A percentile compares a stretch with the other conserved stretches of the same genome.
Conservation (phyloP, 1,140 invertebrate genomes). For the Planococcus citri region DNA sequence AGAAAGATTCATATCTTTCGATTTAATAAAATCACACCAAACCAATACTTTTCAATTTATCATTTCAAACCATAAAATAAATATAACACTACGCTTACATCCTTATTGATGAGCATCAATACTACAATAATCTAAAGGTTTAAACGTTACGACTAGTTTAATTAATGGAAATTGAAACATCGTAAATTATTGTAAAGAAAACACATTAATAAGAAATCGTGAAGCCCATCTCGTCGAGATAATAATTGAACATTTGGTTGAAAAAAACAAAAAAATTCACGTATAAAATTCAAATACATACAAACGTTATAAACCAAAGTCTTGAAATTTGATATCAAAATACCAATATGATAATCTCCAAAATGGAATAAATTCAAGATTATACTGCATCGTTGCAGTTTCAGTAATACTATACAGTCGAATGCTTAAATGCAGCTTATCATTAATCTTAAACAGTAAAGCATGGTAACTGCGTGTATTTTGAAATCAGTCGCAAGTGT, state of each 20-base stretch:
- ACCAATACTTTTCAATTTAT: too few relatives aligned
- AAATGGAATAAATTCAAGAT: neutral
- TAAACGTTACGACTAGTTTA: neutral
- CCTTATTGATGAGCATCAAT: too few relatives aligned
- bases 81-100: too few relatives aligned
- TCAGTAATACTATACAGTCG: neutral
- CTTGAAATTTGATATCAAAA: neutral
- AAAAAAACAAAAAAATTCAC: neutral
- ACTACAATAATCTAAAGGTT: too few relatives aligned
- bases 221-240: too few relatives aligned
- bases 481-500: neutral
- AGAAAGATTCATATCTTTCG: too few relatives aligned
- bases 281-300: neutral
- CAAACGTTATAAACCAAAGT: neutral
- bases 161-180: too few relatives aligned
- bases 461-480: neutral
- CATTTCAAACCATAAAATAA: too few relatives aligned
- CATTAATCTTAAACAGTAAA: neutral
- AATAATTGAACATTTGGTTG: neutral
- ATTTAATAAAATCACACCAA: too few relatives aligned
- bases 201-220: too few relatives aligned
- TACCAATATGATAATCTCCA: neutral
- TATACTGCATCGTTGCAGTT: neutral
- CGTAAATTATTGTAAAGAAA: too few relatives aligned
- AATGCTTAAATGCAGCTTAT: neutral